Conservation (phyloP, 2,113 vertebrate genomes). For the Cromileptes altivelis region DNA sequence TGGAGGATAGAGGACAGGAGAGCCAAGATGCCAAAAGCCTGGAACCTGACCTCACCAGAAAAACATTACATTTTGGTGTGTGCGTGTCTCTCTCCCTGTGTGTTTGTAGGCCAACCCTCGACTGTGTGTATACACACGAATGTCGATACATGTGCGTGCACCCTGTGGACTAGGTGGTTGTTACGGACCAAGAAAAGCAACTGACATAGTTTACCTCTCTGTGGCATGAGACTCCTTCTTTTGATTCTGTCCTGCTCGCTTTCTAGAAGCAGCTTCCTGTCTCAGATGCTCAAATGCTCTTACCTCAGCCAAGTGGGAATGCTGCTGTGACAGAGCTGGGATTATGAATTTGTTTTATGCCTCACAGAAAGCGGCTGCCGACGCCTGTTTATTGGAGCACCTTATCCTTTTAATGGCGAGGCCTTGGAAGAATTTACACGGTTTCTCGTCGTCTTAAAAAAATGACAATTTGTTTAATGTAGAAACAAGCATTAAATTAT, state of each 20-base stretch:
- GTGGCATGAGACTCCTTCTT: conserved; percentile 56
- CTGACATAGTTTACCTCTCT: conserved; percentile 68
- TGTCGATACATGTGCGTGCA: conserved; percentile 26
- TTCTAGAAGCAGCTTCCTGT: conserved; percentile 53
- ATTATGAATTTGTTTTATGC: conserved; percentile 49
- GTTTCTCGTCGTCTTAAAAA: conserved; percentile 45
- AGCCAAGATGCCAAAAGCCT: conserved; percentile 70
- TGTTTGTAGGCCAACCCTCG: conserved; percentile 28
- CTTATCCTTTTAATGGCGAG: conserved; percentile 43
- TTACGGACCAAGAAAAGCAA: conserved; percentile 60
- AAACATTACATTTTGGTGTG: conserved; percentile 72
- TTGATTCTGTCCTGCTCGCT: conserved; percentile 58
- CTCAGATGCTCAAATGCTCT: conserved; percentile 44
- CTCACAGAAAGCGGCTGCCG: conserved; percentile 12
- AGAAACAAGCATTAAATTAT: conserved; percentile 43
- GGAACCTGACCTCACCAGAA: conserved; percentile 79
- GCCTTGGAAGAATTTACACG: conserved; percentile 15
- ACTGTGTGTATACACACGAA: conserved; percentile 47
- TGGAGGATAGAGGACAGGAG: conserved; percentile 55
- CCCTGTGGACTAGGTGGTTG: conserved; percentile 56
- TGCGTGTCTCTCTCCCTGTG: conserved; percentile 14
- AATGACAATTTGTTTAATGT: conserved; percentile 37
- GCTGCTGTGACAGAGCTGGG: conserved; percentile 35
- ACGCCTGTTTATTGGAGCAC: conserved; percentile 42
- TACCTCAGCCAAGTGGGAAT: conserved; percentile 42